These are phyloP conservation scores for Rostratula benghalensis DNA, from an alignment of 2,113 vertebrate genomes.

Conservation along the genomic window DNA sequence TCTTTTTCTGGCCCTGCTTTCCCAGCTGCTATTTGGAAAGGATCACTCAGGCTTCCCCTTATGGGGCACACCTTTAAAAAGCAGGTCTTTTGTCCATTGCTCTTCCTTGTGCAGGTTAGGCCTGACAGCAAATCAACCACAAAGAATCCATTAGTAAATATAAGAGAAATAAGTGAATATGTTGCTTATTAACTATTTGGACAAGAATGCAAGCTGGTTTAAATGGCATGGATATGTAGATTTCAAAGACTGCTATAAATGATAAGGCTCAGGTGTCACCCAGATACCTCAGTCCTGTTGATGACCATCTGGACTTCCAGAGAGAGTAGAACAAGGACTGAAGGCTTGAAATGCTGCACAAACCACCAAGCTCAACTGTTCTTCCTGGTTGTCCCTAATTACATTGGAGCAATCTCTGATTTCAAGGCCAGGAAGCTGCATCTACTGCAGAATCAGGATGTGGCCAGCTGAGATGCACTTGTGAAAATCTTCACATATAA, in stretches of 20 bases:
- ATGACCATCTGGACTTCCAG: neutral
- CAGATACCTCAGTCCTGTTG: neutral
- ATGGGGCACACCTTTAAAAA: neutral
- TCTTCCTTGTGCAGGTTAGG: neutral
- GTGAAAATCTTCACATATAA: neutral
- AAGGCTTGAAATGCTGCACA: neutral
- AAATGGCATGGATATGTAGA: neutral
- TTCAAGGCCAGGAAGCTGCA: neutral
- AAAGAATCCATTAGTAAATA: neutral
- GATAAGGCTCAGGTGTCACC: neutral
- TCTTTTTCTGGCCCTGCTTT: conserved; percentile 28
- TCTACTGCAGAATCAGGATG: neutral
- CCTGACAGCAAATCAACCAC: neutral
- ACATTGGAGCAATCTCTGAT: neutral
- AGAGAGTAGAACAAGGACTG: neutral
- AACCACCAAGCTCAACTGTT: neutral
- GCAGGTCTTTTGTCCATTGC: neutral
- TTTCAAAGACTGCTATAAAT: neutral
- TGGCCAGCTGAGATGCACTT: neutral
- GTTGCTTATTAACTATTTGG: neutral
- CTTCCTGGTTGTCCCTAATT: neutral
- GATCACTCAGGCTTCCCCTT: neutral
- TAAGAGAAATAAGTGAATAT: neutral
- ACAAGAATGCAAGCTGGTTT: neutral
- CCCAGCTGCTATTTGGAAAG: conserved; percentile 7